A percentile compares a stretch with the other conserved stretches of the same genome.
These are phyloP conservation scores for Neosilurus mollespiculum DNA, from an alignment of 2,797 vertebrate species.

Conservation along the genomic window DNA sequence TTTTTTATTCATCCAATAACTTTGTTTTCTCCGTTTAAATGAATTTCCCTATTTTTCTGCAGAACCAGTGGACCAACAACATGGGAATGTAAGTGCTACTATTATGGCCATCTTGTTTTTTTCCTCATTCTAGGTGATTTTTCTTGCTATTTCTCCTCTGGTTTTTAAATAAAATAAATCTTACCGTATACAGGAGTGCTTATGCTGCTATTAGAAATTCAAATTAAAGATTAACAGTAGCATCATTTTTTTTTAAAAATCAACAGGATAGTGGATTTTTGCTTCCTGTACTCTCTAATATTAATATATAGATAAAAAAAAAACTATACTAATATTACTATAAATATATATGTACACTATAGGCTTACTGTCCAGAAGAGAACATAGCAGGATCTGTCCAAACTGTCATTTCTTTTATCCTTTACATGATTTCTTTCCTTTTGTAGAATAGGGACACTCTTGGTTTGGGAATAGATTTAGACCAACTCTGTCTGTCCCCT, in stretches of 20 bases:
- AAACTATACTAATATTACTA: too few relatives aligned
- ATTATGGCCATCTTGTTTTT: conserved; percentile 28
- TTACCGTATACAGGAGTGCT: background rate
- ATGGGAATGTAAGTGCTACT: conserved; percentile 69
- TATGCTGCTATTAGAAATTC: background rate
- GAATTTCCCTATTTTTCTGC: conserved; percentile 38
- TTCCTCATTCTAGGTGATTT: conserved; percentile 9
- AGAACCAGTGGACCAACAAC: conserved; percentile 65
- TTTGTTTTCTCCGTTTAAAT: background rate
- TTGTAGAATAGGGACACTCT: conserved; percentile 66
- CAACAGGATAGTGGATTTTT: background rate
- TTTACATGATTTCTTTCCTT: conserved; percentile 64
- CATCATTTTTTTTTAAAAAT: too few relatives aligned
- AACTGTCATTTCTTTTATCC: conserved; percentile 51
- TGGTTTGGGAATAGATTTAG: conserved; percentile 73
- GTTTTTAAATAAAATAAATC: conserved; percentile 8
- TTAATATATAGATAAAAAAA: too few relatives aligned
- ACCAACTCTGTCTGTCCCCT: conserved; percentile 70
- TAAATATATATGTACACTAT: too few relatives aligned
- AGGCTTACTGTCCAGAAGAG: conserved; percentile 55
- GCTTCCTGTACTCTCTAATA: background rate
- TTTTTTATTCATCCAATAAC: background rate
- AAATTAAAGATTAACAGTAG: background rate
- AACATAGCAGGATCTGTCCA: conserved; percentile 57
- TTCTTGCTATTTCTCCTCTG: conserved; percentile 46